These are phyloP conservation scores for Acipenser oxyrinchus DNA, from an alignment of 2,797 vertebrate genomes.

Conservation along the genomic window DNA sequence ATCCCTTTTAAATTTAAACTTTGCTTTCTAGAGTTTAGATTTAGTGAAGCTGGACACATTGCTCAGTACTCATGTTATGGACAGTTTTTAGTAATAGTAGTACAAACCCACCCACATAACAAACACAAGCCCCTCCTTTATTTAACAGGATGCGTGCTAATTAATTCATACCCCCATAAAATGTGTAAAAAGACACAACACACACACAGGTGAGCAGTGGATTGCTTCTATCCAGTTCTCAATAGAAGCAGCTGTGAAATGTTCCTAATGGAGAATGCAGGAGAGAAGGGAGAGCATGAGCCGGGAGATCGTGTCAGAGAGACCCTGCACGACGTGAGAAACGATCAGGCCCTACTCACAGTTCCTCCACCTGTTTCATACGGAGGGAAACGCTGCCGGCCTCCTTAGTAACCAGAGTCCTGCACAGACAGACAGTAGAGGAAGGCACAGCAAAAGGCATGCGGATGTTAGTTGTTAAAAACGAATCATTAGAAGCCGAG, in stretches of 20 bases:
- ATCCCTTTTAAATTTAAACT: too few relatives aligned
- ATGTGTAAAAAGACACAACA: not conserved
- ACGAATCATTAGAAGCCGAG: not conserved
- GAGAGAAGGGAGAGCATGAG: not conserved
- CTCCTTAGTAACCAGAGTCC: conserved; percentile 94
- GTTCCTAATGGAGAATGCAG: not conserved
- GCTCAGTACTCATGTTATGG: too few relatives aligned
- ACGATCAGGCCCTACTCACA: conserved; percentile 85
- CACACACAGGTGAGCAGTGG: not conserved
- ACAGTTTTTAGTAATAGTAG: too few relatives aligned
- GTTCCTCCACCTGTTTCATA: conserved; percentile 99
- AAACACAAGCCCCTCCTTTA: not conserved
- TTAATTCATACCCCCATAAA: too few relatives aligned
- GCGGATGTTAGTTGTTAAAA: conserved; percentile 69
- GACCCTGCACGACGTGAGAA: conserved; percentile 38
- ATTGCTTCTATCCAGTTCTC: not conserved
- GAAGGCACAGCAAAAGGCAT: conserved; percentile 71
- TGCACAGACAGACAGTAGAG: conserved; percentile 53
- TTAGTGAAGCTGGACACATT: too few relatives aligned
- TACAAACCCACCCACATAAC: not conserved
- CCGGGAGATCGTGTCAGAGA: conserved; percentile 16
- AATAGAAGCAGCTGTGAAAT: not conserved
- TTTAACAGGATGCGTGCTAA: too few relatives aligned
- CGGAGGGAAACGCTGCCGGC: conserved; percentile 97
- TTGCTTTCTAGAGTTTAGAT: too few relatives aligned